Percentiles rank a stretch among this genome's conserved stretches.
Evolutionary conservation across 2,113 vertebrate genomes (phyloP).

Genomic region (Gobius niger): DNA sequence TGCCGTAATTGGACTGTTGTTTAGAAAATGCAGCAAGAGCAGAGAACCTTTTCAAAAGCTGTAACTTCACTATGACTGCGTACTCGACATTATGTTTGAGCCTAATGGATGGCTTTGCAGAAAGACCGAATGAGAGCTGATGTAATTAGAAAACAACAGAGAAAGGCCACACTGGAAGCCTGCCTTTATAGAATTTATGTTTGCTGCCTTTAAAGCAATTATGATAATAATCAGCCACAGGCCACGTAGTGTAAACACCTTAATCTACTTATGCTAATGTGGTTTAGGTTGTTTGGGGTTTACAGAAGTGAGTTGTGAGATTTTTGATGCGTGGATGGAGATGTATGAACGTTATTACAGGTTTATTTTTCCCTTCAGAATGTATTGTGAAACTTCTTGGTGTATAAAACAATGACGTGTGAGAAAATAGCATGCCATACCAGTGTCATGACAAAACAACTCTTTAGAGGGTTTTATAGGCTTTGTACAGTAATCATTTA

Average conservation of each 20-base stretch:
- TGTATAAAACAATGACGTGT: no score
- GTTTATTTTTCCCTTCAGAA: no score
- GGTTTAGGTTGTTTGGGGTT: constrained; percentile 30
- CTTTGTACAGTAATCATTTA: no score
- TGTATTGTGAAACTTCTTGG: no score
- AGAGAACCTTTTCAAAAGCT: constrained; percentile 26
- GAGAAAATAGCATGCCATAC: no score
- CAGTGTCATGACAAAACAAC: no score
- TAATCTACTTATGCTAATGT: constrained; percentile 50
- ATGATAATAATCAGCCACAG: constrained; percentile 33
- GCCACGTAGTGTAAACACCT: constrained; percentile 43
- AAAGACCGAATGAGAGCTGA: constrained; percentile 25
- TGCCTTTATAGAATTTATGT: constrained; percentile 20
- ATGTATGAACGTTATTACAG: neutral
- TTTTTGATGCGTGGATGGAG: constrained; percentile 4
- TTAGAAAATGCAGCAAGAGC: constrained; percentile 34
- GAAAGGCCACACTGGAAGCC: constrained; percentile 22
- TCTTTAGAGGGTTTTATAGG: no score
- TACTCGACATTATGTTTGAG: constrained; percentile 14
- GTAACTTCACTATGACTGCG: constrained; percentile 17
- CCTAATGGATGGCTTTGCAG: constrained; percentile 17
- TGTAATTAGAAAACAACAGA: constrained; percentile 16
- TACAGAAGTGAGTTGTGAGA: constrained; percentile 10
- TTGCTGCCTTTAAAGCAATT: constrained; percentile 42
- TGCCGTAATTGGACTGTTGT: constrained; percentile 52